Evolutionary conservation across 2,797 vertebrate genomes (phyloP).

Genomic region (Kryptolebias ocellatus): DNA sequence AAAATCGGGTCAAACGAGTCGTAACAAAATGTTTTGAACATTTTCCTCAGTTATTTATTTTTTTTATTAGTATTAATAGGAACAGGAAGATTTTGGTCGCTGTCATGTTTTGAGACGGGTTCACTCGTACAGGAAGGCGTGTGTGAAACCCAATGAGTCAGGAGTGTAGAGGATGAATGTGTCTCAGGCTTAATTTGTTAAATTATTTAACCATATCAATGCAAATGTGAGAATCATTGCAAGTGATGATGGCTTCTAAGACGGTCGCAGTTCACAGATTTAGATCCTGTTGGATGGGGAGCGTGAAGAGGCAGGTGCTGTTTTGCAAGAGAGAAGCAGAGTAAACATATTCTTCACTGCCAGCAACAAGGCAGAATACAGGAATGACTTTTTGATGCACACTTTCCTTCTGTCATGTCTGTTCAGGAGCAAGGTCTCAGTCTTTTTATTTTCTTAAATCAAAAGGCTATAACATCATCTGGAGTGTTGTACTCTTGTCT

Average conservation of each 20-base stretch:
- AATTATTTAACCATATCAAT: not conserved
- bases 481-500: too few species aligned
- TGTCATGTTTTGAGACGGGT: not conserved
- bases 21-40: not conserved
- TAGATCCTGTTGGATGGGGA: too few species aligned
- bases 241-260: slow-evolving; percentile 8
- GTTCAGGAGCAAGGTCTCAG: not conserved
- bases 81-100: not conserved
- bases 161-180: too few species aligned
- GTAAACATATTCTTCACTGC: not conserved
- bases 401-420: not conserved
- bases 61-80: not conserved
- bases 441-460: too few species aligned
- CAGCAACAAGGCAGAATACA: slow-evolving; percentile 25
- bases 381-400: not conserved
- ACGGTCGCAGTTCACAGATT: too few species aligned
- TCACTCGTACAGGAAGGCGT: not conserved
- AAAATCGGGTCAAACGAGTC: too few species aligned
- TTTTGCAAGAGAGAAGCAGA: slow-evolving; percentile 39
- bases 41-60: not conserved
- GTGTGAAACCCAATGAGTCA: not conserved
- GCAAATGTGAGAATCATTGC: slow-evolving; percentile 7
- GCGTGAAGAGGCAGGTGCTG: slow-evolving; percentile 66
- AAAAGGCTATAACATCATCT: too few species aligned
- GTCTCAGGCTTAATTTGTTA: too few species aligned